Evolutionary conservation across 2,888 invertebrate species (phyloP), one percentile per base, ranked within the genome.

Genomic region (Orchesellides sinensis): DNA sequence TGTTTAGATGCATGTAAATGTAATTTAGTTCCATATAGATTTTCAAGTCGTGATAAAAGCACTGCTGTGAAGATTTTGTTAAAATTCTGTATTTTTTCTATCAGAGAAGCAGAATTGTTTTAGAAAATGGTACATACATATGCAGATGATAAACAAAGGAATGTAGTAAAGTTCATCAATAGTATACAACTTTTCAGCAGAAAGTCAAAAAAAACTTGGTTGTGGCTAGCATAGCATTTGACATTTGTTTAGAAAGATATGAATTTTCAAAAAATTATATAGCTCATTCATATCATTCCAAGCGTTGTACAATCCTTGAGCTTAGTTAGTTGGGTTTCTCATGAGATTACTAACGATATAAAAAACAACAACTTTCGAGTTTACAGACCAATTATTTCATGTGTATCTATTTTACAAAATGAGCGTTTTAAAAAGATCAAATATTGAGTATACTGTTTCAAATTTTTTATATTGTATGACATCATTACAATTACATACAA

Each of bases 231-330:
- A 14, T 40, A 32, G n/a, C n/a, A 32, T 32, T 40, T 8, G n/a
- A 40, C n/a, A 40, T 40, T 8, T 8, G 2, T 6, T 32, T 6
- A 10, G 32, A 32, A 32, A 32, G 32, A 10, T 5, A 10, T 40
- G n/a, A 14, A 40, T 8, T 40, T 40, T 40, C n/a, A n/a, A n/a
- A 40, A 40, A 40, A 8, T 40, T 25, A 25, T 23, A 12, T 23
- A 54, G 54, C 54, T 54, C 54, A 54, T 54, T 25, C 54, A 54
- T 54, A 54, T 61, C 59, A 32, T 73, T 73, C 40, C 49, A 47
- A 70, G 70, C 78, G 63, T 52, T 68, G 68, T 70, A 79, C 78
- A 79, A 79, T 79, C 78, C 40, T 61, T 70, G 78, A 79, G 78
- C 78, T 77, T 77, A 75, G 75, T 69, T 78, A 66, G 49, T 78